phyloP scores from a whole-genome alignment of 2,113 vertebrate species.

The Cheirogaleus medius region DNA sequence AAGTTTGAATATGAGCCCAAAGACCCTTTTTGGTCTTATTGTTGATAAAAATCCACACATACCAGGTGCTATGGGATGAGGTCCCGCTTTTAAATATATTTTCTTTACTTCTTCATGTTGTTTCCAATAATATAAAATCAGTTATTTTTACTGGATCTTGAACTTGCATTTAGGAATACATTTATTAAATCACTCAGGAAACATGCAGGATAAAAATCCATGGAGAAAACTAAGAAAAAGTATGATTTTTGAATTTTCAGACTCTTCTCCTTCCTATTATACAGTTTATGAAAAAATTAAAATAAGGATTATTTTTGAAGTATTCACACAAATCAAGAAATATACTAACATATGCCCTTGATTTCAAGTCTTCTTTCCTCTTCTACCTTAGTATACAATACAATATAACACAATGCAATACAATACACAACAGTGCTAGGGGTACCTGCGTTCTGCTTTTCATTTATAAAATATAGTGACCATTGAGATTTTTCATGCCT shows the following conservation, averaged over 20 bases:
- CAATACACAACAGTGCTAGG: not conserved
- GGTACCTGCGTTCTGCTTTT: not conserved
- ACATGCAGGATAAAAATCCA: not conserved
- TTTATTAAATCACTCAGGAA: slow-evolving; percentile 23
- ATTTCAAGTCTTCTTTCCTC: slow-evolving; percentile 26
- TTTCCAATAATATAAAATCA: not conserved
- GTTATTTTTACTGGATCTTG: not conserved
- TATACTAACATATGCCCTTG: not conserved
- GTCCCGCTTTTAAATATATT: not conserved
- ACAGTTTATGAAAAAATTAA: not conserved
- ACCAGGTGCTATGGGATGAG: not conserved
- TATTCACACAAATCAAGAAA: not conserved
- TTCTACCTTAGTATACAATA: not conserved
- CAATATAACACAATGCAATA: not conserved
- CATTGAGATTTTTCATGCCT: slow-evolving; percentile 7
- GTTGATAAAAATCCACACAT: not conserved
- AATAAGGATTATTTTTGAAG: slow-evolving; percentile 16
- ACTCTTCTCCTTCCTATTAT: not conserved
- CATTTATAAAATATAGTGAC: not conserved
- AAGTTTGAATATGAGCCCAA: not conserved
- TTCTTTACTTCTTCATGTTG: slow-evolving; percentile 17
- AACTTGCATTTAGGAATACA: slow-evolving; percentile 21
- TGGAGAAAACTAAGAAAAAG: not conserved
- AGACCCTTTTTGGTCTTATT: not conserved
- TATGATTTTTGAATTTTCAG: slow-evolving; percentile 25